phyloP scores from a whole-genome alignment of 2,113 vertebrate species.

The Alligator sinensis region DNA sequence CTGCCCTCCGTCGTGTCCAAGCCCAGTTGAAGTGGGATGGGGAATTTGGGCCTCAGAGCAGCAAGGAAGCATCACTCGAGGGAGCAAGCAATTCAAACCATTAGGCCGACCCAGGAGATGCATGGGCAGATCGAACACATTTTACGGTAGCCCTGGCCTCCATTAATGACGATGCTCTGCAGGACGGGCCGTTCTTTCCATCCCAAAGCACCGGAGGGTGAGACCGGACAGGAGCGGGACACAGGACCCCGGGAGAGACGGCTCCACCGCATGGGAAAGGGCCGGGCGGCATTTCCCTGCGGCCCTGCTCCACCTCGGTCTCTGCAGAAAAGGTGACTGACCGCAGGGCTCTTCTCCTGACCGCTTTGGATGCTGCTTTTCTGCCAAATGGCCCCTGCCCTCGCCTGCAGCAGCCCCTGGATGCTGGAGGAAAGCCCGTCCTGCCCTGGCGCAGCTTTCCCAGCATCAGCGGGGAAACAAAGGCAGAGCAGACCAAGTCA shows the following conservation, averaged over 20 bases:
- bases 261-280: no score
- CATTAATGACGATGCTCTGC: conserved; percentile 55
- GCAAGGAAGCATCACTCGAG: no score
- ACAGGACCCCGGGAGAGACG: neutral
- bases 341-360: no score
- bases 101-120: no score
- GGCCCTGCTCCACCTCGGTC: neutral
- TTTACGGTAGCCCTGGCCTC: conserved; percentile 32
- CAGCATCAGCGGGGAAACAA: neutral
- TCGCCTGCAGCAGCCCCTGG: neutral
- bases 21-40: no score
- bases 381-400: neutral
- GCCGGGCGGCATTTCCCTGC: no score
- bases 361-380: neutral
- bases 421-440: neutral
- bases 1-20: no score
- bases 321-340: neutral
- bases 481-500: neutral
- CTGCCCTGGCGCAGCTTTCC: neutral
- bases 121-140: neutral
- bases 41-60: no score
- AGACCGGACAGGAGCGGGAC: conserved; percentile 34
- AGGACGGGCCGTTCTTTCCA: neutral
- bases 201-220: conserved; percentile 34
- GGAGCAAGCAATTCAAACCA: no score